Conservation (phyloP, 1,140 invertebrate species). For the Brevipalpus yothersi region DNA sequence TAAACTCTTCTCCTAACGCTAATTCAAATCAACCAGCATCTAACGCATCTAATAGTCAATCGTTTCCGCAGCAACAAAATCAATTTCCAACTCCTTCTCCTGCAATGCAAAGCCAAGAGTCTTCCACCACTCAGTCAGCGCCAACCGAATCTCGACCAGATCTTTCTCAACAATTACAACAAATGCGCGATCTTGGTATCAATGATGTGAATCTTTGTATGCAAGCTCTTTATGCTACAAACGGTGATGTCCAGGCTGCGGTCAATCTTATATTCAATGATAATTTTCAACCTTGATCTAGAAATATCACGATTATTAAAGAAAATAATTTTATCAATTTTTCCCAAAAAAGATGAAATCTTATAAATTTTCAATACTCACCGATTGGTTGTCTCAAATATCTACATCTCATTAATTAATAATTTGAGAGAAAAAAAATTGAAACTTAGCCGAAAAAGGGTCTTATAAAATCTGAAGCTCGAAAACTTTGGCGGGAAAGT, state of each 20-base stretch:
- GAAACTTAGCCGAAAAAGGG: no score
- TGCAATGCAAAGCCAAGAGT: neutral
- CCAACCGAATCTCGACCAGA: neutral
- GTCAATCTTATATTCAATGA: conserved; percentile 23
- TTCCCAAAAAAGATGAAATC: no score
- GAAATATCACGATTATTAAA: neutral
- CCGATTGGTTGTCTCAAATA: no score
- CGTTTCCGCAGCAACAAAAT: neutral
- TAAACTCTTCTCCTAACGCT: no score
- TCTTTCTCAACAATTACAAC: conserved; percentile 17
- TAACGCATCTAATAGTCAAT: neutral
- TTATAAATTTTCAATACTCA: no score
- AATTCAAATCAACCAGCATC: neutral
- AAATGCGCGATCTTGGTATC: conserved; percentile 26
- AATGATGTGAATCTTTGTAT: conserved; percentile 23
- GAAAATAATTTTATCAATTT: no score
- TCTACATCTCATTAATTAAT: no score
- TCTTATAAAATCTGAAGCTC: no score
- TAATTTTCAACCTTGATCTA: neutral
- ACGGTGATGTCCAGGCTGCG: conserved; percentile 24
- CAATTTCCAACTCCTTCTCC: neutral
- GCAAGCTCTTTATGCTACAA: conserved; percentile 22
- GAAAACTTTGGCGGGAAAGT: no score
- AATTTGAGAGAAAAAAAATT: no score
- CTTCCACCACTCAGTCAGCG: neutral